A percentile compares a stretch with the other conserved stretches of the same genome.
phyloP scores from a whole-genome alignment of 2,113 vertebrate genomes.

The Lepus americanus region DNA sequence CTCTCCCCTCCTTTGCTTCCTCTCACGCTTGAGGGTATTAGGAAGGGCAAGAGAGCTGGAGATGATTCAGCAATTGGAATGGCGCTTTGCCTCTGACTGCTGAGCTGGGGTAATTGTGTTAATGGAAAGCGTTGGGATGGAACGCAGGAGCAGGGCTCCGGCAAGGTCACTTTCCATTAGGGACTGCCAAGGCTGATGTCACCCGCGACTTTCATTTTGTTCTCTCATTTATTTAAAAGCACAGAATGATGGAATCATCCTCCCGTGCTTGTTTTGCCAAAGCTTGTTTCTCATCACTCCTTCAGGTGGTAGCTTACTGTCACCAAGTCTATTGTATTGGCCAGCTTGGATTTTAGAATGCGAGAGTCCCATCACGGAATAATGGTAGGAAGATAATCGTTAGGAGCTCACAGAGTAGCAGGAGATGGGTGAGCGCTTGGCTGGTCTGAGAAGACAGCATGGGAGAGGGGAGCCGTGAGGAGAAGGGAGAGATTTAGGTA shows the following conservation, averaged over 20 bases:
- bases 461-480: not conserved
- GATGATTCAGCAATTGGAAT: constrained; percentile 69
- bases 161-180: constrained; percentile 70
- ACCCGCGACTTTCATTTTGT: constrained; percentile 31
- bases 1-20: not conserved
- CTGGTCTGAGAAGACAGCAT: not conserved
- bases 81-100: not conserved
- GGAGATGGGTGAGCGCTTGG: not conserved
- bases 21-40: constrained; percentile 49
- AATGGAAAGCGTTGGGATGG: constrained; percentile 64
- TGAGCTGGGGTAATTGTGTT: constrained; percentile 54
- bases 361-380: not conserved
- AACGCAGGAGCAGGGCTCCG: constrained; percentile 39
- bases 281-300: not conserved
- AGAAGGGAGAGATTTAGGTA: not conserved
- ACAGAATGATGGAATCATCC: constrained; percentile 36
- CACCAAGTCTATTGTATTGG: not conserved
- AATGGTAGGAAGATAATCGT: not conserved
- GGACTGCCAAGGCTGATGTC: constrained; percentile 77
- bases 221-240: constrained; percentile 10
- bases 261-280: not conserved
- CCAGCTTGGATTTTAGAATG: not conserved
- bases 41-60: constrained; percentile 41
- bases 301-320: constrained; percentile 16
- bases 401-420: not conserved